Conservation (phyloP, 2,888 invertebrate species). For the Shargacucullia verbasci region DNA sequence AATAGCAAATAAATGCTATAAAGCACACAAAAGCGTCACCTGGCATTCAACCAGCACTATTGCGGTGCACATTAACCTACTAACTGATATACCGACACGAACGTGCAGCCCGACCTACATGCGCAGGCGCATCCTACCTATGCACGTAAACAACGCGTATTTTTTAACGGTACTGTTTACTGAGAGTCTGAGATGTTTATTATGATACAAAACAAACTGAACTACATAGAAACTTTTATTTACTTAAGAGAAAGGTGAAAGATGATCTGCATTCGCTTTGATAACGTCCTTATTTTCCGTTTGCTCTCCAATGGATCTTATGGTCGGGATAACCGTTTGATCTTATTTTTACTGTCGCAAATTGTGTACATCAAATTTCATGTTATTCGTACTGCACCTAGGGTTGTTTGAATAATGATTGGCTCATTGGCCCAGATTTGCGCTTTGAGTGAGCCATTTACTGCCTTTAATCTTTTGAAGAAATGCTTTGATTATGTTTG, state of each 20-base stretch:
- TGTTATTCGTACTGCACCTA: background rate
- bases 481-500: slow-evolving; percentile 14
- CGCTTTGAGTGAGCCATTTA: slow-evolving; percentile 5
- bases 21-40: slow-evolving; percentile 51
- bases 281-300: background rate
- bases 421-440: slow-evolving; percentile 17
- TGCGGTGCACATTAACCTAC: slow-evolving; percentile 62
- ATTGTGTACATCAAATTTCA: slow-evolving; percentile 4
- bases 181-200: slow-evolving; percentile 31
- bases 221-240: slow-evolving; percentile 16
- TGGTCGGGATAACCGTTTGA: slow-evolving; percentile 26
- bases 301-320: background rate
- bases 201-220: slow-evolving; percentile 30
- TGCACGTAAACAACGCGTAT: slow-evolving; percentile 65
- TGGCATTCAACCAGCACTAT: slow-evolving; percentile 59
- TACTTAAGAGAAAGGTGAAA: slow-evolving; percentile 8
- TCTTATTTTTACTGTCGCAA: slow-evolving; percentile 30
- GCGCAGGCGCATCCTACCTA: slow-evolving; percentile 56
- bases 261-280: slow-evolving; percentile 13
- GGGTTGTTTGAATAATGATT: slow-evolving; percentile 7
- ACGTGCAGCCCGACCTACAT: slow-evolving; percentile 58
- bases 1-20: slow-evolving; percentile 30
- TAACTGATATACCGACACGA: slow-evolving; percentile 58
- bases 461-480: slow-evolving; percentile 14
- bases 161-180: slow-evolving; percentile 52